These are phyloP conservation scores for Garra rufa DNA, from an alignment of 2,113 vertebrate species.

Conservation along the genomic window DNA sequence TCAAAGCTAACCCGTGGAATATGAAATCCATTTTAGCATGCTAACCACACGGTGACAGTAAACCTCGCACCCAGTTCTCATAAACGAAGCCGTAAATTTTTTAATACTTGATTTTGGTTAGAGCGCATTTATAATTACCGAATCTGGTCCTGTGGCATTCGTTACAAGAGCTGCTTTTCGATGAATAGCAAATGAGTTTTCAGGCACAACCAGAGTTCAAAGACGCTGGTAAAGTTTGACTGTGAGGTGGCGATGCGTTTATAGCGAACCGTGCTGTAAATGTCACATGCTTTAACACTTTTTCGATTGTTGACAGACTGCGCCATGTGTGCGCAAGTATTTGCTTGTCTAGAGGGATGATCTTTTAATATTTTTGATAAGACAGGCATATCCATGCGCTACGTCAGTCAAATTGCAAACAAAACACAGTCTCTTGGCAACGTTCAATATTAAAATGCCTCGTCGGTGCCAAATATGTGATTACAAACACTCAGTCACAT, in stretches of 20 bases:
- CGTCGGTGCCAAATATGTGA: constrained; percentile 15
- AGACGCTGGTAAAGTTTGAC: neutral
- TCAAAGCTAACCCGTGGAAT: constrained; percentile 33
- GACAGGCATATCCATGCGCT: neutral
- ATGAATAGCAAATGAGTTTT: neutral
- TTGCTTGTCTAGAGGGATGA: constrained; percentile 7
- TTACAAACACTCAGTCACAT: constrained; percentile 2
- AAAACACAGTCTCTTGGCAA: constrained; percentile 35
- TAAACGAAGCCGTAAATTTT: neutral
- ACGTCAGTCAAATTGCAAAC: constrained; percentile 24
- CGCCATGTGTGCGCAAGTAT: constrained; percentile 2
- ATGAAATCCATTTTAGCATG: constrained; percentile 28
- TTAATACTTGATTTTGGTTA: neutral
- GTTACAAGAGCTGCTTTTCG: neutral
- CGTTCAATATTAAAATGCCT: constrained; percentile 13
- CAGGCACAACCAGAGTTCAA: constrained; percentile 10
- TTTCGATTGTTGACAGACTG: neutral
- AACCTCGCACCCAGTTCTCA: constrained; percentile 22
- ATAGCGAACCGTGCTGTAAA: neutral
- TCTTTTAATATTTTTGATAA: neutral
- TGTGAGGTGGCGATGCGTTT: neutral
- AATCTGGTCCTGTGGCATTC: neutral
- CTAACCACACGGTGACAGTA: constrained; percentile 29
- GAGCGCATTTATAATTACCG: neutral
- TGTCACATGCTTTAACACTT: constrained; percentile 13